Evolutionary conservation across 2,888 invertebrate genomes (phyloP), one percentile per base, ranked within the genome.

Genomic region (Melinaea menophilus): DNA sequence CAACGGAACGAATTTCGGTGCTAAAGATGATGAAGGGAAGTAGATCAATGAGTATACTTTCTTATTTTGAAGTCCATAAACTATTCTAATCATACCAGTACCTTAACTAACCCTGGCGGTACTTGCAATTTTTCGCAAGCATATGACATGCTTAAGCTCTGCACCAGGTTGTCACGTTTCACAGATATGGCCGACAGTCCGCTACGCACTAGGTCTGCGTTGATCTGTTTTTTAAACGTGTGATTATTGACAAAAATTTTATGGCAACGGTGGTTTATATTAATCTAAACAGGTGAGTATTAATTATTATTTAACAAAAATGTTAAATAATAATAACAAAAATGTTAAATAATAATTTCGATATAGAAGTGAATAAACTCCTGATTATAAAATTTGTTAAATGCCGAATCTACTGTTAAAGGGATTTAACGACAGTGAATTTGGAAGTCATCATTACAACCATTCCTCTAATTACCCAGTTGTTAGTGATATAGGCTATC

Each of bases 141-240:
- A 13, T 76, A 80, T 31, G 88, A 84, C 81, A 85, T 79, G 73
- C 87, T 89, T 66, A 85, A 69, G 65, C 87, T 85, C 63, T 88
- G 86, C 41, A 85, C 74, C 56, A 87, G 81, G 69, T 79, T 80
- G 72, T 88, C 88, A 64, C 89, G 88, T 67, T 85, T 89, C 72
- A 90, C 85, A 0, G 90, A 90, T 60, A 90, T 90, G 3, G 89
- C 90, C 0, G 90, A 90, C 57, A 90, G 77, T 2, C 90, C 90
- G 66, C 81, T 86, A 13, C 83, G 78, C 11, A 86, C 87, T 68
- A 90, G 71, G 57, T 89, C 88, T 72, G 87, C 87, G 62, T 85
- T 86, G 66, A 90, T 90, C 90, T 90, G 70, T 2, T 68, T 58
- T 61, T 41, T 34, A 54, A 35, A 47, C 1, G 0, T 41, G 11